Conservation (phyloP, 2,113 vertebrate species). For the Oncorhynchus clarkii region DNA sequence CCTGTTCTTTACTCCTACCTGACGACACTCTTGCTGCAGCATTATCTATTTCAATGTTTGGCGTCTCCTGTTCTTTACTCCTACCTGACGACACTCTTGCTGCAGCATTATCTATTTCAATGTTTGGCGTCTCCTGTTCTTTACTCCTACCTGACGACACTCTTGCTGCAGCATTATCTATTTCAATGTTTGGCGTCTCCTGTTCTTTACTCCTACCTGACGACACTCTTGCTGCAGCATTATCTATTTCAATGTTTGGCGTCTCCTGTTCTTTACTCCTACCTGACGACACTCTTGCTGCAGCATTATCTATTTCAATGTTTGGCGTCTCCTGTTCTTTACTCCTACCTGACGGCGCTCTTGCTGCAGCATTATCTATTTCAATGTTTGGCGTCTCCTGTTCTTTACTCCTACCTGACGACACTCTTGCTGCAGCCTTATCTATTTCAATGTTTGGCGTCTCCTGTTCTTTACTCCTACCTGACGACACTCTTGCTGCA, state of each 20-base stretch:
- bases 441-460: too few species aligned
- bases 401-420: conserved; percentile 79
- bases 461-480: conserved; percentile 62
- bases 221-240: conserved; percentile 88
- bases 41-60: too few species aligned
- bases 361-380: conserved; percentile 78
- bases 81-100: conserved; percentile 93
- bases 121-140: too few species aligned
- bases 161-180: conserved; percentile 80
- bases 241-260: too few species aligned
- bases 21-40: conserved; percentile 91
- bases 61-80: conserved; percentile 2
- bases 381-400: too few species aligned
- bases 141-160: conserved; percentile 86
- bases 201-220: conserved; percentile 77
- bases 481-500: conserved; percentile 95
- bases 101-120: conserved; percentile 66
- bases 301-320: conserved; percentile 53
- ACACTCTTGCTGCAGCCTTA: conserved; percentile 86
- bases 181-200: too few species aligned
- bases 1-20: conserved; percentile 73
- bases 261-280: conserved; percentile 25
- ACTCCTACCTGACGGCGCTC: conserved; percentile 87
- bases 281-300: conserved; percentile 95
- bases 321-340: too few species aligned